Conservation (phyloP, 2,888 invertebrate genomes). For the Protonemura montana region DNA sequence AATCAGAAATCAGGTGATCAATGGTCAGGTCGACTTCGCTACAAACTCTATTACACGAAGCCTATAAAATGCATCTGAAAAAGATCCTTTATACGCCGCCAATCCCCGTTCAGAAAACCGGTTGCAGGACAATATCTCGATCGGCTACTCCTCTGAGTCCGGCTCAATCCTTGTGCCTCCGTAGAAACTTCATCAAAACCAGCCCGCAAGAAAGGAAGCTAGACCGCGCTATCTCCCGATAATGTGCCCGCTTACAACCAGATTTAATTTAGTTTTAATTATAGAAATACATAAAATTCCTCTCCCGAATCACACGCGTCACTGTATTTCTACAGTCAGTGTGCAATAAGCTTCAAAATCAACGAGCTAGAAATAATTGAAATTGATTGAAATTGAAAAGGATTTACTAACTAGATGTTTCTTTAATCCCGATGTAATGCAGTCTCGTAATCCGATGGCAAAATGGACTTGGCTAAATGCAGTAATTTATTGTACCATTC, state of each 20-base stretch:
- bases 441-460: neutral
- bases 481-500: neutral
- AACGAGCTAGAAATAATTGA: neutral
- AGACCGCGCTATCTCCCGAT: neutral
- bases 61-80: slow-evolving; percentile 1
- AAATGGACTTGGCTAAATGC: neutral
- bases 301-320: neutral
- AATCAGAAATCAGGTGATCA: slow-evolving; percentile 12
- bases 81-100: slow-evolving; percentile 2
- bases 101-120: neutral
- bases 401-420: neutral
- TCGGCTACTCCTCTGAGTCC: neutral
- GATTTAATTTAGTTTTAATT: slow-evolving; percentile 3
- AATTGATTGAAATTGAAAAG: neutral
- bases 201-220: neutral
- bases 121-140: neutral
- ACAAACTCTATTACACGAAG: neutral
- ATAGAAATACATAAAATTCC: neutral
- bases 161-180: neutral
- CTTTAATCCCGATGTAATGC: neutral
- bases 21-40: neutral
- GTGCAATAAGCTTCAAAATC: neutral
- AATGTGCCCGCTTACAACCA: neutral
- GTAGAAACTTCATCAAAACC: neutral
- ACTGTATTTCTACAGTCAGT: neutral